Base-by-base conservation (phyloP, 2,888 invertebrate genomes). In the Scaptodrosophila latifasciaeformis region DNA sequence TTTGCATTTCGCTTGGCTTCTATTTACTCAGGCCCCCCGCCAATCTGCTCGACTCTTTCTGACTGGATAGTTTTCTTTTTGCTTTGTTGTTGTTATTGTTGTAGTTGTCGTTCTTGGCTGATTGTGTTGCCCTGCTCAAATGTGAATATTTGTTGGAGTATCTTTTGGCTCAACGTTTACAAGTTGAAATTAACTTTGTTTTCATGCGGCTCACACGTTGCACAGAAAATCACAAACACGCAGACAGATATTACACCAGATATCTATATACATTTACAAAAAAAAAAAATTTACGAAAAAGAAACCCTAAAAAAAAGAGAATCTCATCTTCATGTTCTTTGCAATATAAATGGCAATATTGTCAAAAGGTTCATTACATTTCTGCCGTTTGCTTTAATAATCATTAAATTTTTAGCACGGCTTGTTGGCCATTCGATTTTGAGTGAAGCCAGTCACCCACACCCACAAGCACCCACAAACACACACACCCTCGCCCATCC, bases 341-440 rank as follows among this genome's bases (percentile, higher is more conserved):
- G 24, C 24, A 3, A 5, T 24, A 24, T 24, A 24, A 24, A 24
- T 24, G 24, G 2, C 35, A 35, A n/a, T n/a, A 35, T 35, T 35
- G 6, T 13, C 15, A 35, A 6, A n/a, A 13, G 7, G 3, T 13
- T 13, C 5, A 35, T 3, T 24, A n/a, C n/a, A 24, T 24, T 24
- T 7, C 15, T n/a, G 35, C n/a, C n/a, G n/a, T n/a, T n/a, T n/a
- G 6, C 70, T 72, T 67, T 62, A 72, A 74, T 70, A 65, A 62
- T 64, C 75, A 77, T 72, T 72, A 78, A 78, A 72, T 77, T 77
- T 72, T 65, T 67, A 72, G 78, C 75, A 72, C 78, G 65, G 21
- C 44, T 29, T 35, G 12, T 35, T 7, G 12, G 24, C 24, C 7
- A 7, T 24, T 24, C 24, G 24, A 24, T 24, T n/a, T n/a, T 5